A percentile compares a stretch with the other conserved stretches of the same genome.
phyloP scores from a whole-genome alignment of 2,888 invertebrate species.

The Stenurella melanura region DNA sequence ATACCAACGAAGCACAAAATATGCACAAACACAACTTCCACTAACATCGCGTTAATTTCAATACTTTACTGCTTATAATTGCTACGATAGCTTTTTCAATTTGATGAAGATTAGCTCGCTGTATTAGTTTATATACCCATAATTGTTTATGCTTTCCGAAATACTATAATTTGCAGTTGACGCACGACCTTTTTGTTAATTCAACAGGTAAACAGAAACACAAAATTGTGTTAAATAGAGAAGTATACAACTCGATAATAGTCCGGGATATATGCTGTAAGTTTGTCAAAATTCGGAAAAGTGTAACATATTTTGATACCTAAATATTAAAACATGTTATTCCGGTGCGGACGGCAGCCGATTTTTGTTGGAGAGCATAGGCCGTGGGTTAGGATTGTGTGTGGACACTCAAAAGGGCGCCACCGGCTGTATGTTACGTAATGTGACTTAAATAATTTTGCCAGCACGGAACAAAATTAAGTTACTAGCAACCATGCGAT shows the following conservation, averaged over 20 bases:
- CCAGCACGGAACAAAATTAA: too few species aligned
- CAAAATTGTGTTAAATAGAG: conserved; percentile 17
- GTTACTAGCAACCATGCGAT: too few species aligned
- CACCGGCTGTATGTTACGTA: too few species aligned
- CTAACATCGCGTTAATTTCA: conserved; percentile 8
- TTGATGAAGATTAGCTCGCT: neutral
- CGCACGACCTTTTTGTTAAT: conserved; percentile 27
- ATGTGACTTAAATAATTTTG: too few species aligned
- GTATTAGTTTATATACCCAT: conserved; percentile 5
- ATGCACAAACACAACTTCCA: conserved; percentile 12
- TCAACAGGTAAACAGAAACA: conserved; percentile 8
- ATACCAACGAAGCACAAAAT: conserved; percentile 15
- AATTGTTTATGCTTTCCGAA: conserved; percentile 29
- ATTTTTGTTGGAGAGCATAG: too few species aligned
- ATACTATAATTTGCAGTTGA: conserved; percentile 37
- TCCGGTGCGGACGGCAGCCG: too few species aligned
- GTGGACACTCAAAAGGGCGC: too few species aligned
- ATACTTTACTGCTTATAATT: neutral
- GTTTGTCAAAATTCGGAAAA: too few species aligned
- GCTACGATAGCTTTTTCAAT: conserved; percentile 7
- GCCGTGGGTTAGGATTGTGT: too few species aligned
- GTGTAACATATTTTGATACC: too few species aligned
- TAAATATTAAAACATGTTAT: too few species aligned
- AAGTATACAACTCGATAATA: neutral
- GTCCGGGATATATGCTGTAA: too few species aligned